phyloP scores from a whole-genome alignment of 2,113 vertebrate species.

The Psittacara wagleri region DNA sequence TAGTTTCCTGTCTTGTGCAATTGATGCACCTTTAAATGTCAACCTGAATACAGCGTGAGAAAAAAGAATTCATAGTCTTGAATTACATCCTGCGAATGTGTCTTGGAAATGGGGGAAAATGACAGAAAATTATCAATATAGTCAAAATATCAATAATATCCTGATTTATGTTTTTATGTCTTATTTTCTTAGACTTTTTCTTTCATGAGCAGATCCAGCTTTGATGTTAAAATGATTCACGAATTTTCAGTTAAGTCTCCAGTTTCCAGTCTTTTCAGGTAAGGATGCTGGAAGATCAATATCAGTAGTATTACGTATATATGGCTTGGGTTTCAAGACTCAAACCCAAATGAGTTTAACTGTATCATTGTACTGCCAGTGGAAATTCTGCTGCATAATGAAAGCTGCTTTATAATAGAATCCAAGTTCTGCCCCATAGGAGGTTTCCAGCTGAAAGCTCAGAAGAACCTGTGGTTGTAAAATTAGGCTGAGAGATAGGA shows the following conservation, averaged over 20 bases:
- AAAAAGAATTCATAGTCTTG: background rate
- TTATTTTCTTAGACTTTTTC: background rate
- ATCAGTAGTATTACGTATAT: background rate
- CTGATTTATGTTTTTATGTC: background rate
- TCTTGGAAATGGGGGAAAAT: background rate
- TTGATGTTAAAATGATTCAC: background rate
- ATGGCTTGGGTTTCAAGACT: background rate
- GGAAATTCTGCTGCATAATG: background rate
- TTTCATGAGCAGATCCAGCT: background rate
- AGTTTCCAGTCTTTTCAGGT: background rate
- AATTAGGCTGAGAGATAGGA: background rate
- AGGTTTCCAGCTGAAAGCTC: background rate
- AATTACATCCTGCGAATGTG: background rate
- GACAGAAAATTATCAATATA: background rate
- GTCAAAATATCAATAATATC: background rate
- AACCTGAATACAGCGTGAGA: background rate
- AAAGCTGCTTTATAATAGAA: background rate
- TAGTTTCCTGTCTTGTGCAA: slow-evolving; percentile 34
- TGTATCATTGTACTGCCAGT: background rate
- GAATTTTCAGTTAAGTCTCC: background rate
- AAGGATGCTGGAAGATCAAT: background rate
- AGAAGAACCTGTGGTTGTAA: background rate
- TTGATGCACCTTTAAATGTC: slow-evolving; percentile 39
- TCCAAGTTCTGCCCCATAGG: background rate
- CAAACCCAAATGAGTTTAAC: background rate